These are phyloP conservation scores for Thereva nobilitata DNA, from an alignment of 2,888 invertebrate species.

Conservation along the genomic window DNA sequence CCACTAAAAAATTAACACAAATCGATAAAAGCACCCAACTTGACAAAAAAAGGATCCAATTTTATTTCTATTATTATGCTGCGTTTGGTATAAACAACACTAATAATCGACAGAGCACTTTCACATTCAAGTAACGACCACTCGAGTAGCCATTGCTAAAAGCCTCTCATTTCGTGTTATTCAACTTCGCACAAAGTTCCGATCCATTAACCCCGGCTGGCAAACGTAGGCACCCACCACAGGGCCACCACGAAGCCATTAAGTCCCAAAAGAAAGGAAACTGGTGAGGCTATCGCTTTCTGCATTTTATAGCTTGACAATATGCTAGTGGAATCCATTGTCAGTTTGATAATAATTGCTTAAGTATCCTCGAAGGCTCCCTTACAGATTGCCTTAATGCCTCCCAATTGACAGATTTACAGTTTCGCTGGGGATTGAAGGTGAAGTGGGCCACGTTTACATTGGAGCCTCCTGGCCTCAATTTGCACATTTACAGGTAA, in stretches of 20 bases:
- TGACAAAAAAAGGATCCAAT: too few relatives aligned
- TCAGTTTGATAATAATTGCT: constrained; percentile 14
- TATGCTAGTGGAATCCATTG: constrained; percentile 6
- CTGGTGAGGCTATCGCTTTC: constrained; percentile 20
- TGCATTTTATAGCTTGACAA: constrained; percentile 17
- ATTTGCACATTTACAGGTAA: constrained; percentile 35
- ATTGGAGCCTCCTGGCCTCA: constrained; percentile 6
- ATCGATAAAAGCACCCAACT: too few relatives aligned
- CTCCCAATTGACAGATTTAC: constrained; percentile 23
- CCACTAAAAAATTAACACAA: too few relatives aligned
- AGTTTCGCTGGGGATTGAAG: constrained; percentile 13
- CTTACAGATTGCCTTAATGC: constrained; percentile 13
- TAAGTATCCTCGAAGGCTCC: constrained; percentile 8
- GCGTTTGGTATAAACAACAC: too few relatives aligned
- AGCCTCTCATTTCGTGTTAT: too few relatives aligned
- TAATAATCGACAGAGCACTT: too few relatives aligned
- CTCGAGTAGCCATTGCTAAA: too few relatives aligned
- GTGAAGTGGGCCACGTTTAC: background rate
- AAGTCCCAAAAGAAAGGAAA: constrained; percentile 3
- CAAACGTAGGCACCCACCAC: too few relatives aligned
- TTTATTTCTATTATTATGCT: too few relatives aligned
- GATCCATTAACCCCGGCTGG: constrained; percentile 1
- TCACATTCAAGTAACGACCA: too few relatives aligned
- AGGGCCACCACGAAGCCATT: background rate
- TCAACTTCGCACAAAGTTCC: constrained; percentile 4